Percentiles rank a stretch among this genome's conserved stretches.
phyloP scores from a whole-genome alignment of 2,797 vertebrate species.

The Lithobates sylvaticus region DNA sequence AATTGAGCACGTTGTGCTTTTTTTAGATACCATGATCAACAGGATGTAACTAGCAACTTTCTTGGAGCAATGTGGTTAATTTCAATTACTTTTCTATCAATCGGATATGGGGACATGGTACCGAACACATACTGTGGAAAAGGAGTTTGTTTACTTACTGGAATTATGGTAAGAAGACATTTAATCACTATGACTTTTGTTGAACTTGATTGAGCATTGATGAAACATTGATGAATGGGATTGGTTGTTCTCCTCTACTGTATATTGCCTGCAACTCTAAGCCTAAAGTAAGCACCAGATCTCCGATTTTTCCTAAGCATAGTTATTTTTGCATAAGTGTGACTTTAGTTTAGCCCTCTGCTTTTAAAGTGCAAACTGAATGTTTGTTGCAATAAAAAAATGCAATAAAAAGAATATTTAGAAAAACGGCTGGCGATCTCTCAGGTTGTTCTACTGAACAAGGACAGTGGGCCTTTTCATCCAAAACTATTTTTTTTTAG shows the following conservation, averaged over 20 bases:
- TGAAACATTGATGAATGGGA: constrained; percentile 22
- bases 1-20: constrained; percentile 27
- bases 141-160: constrained; percentile 98
- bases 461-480: too few species aligned
- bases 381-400: not conserved
- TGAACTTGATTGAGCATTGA: constrained; percentile 17
- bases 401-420: too few species aligned
- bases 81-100: constrained; percentile 99
- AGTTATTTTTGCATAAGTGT: not conserved
- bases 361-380: not conserved
- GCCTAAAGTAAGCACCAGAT: not conserved
- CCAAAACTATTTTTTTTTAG: too few species aligned
- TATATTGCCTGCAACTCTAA: not conserved
- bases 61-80: constrained; percentile 99
- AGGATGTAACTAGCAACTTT: constrained; percentile 98
- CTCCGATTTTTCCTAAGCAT: not conserved
- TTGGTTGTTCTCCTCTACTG: not conserved
- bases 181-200: constrained; percentile 36
- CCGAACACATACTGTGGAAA: constrained; percentile 99
- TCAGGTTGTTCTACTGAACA: too few species aligned
- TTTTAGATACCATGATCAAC: constrained; percentile 95
- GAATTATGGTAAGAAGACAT: constrained; percentile 93
- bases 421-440: too few species aligned
- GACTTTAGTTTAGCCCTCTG: not conserved
- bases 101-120: constrained; percentile 99